phyloP scores from a whole-genome alignment of 2,113 vertebrate genomes.

The Sebastes fasciatus region DNA sequence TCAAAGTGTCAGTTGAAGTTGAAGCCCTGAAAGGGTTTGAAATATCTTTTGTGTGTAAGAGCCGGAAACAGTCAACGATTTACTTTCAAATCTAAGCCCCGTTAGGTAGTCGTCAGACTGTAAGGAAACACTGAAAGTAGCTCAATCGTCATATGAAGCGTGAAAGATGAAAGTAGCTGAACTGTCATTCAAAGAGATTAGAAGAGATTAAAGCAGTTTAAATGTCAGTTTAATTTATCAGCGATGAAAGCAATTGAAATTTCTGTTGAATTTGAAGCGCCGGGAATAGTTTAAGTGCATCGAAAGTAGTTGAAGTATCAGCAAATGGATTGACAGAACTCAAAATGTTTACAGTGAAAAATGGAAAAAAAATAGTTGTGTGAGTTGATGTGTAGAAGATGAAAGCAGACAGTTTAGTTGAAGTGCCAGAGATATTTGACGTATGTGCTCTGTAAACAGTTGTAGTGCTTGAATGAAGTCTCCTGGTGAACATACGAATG shows the following conservation, averaged over 20 bases:
- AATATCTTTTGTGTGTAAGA: not conserved
- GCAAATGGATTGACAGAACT: not conserved
- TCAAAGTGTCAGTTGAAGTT: not conserved
- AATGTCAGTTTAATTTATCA: too few relatives aligned
- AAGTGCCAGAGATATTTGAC: not conserved
- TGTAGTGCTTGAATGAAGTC: not conserved
- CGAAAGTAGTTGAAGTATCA: not conserved
- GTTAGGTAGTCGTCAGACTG: not conserved
- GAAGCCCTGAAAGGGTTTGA: not conserved
- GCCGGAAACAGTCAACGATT: not conserved
- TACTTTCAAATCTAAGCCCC: not conserved
- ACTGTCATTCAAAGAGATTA: not conserved
- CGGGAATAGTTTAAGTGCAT: not conserved
- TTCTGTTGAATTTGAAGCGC: not conserved
- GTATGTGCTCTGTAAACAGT: not conserved
- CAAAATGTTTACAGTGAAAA: not conserved
- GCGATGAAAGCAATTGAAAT: not conserved
- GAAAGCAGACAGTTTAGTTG: not conserved
- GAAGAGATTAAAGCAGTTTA: not conserved
- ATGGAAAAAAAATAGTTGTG: too few relatives aligned
- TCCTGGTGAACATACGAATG: not conserved
- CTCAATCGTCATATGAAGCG: not conserved
- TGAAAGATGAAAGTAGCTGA: not conserved
- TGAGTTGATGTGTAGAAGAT: too few relatives aligned
- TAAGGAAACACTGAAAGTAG: not conserved